Base-by-base conservation (phyloP, 37 sponge, comb jelly and placozoan species). In the Haliclona indistincta region DNA sequence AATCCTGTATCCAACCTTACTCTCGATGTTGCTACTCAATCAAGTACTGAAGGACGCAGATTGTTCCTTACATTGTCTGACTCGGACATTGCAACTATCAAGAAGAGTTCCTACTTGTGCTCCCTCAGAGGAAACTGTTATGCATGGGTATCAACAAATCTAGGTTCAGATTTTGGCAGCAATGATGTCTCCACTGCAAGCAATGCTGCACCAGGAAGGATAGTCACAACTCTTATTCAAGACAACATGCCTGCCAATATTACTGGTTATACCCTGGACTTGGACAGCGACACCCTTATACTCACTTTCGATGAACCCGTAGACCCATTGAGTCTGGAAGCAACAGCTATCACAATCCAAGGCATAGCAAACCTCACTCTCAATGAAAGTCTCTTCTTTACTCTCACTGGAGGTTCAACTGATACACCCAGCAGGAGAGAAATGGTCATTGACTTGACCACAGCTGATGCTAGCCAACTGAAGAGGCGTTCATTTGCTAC, bases 281-380 rank as follows among this genome's bases (percentile, higher is more conserved):
- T 95, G 73, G 75, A 83, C 55, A 43, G 56, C 19, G 67, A 73
- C 42, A 40, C 26, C 11, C 81, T 95, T 0, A 69, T 63, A 15
- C 77, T 95, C 4, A 81, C 85, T 4, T 95, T 95, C 54, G 68
- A 84, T 82, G 92, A 95, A 51, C 91, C 91, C 26, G 86, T 95
- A 8, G 53, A 75, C 76, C 84, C 89, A 10, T 62, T 65, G 19
- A 78, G 93, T 23, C 61, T 95, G 36, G 81, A 76, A 39, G 63
- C 84, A 36, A 75, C 74, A 30, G 93, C 82, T 38, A 82, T 95
- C 52, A 88, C 87, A 35, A 38, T 95, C 17, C 92, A 91, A 61
- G 82, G 78, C 38, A 63, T 47, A 42, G 54, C 30, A 15, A 91
- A 91, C 76, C 70, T 67, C 26, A 84, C 83, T 17, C 15, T 10